Percentiles rank a stretch among this genome's conserved stretches.
Conservation (phyloP, 2,797 vertebrate species). For the Threskiornis aethiopicus region DNA sequence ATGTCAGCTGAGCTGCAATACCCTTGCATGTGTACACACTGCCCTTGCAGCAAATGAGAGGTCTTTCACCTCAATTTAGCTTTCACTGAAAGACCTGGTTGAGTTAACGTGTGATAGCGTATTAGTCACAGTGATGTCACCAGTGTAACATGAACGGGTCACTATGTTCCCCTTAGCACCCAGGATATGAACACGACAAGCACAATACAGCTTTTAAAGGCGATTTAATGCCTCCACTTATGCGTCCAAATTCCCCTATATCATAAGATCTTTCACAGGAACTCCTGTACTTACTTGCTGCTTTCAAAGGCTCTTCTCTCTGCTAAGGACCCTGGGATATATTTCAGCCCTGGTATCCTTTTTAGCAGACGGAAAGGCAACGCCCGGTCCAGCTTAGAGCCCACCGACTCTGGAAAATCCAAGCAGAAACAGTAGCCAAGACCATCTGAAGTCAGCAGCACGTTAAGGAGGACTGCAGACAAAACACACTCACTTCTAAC, state of each 20-base stretch:
- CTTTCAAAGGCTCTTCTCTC: conserved; percentile 65
- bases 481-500: neutral
- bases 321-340: conserved; percentile 41
- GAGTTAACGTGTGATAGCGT: neutral
- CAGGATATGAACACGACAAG: neutral
- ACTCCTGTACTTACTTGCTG: conserved; percentile 55
- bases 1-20: neutral
- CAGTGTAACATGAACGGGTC: neutral
- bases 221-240: neutral
- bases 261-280: neutral
- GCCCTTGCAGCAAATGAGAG: neutral
- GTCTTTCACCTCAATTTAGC: neutral
- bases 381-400: conserved; percentile 63
- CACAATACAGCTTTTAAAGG: neutral
- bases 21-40: neutral
- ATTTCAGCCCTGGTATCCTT: conserved; percentile 58
- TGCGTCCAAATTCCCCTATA: neutral
- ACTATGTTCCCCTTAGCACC: neutral
- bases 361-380: conserved; percentile 75
- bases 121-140: neutral
- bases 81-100: neutral
- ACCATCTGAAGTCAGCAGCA: conserved; percentile 63
- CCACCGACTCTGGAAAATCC: conserved; percentile 65
- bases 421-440: conserved; percentile 73
- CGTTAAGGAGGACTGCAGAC: conserved; percentile 29